A percentile compares a stretch with the other conserved stretches of the same genome.
Evolutionary conservation across 2,113 vertebrate species (phyloP).

Genomic region (Serranochromis macrocephalus): DNA sequence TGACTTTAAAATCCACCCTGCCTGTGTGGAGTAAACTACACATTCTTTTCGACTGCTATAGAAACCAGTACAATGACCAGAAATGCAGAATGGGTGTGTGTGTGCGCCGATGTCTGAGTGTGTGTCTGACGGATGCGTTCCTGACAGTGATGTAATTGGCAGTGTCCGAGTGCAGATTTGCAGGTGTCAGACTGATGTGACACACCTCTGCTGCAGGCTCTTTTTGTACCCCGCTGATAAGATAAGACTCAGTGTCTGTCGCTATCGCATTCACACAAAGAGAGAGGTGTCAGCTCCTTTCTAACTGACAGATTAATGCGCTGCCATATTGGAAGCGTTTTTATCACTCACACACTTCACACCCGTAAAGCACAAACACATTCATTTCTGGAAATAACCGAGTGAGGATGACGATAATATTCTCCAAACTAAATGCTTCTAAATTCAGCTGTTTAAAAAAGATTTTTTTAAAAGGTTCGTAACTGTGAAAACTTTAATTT

Average conservation of each 20-base stretch:
- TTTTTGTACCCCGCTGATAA: constrained; percentile 22
- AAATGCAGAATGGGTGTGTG: not conserved
- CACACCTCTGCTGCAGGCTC: not conserved
- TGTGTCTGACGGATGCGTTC: not conserved
- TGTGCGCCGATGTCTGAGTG: not conserved
- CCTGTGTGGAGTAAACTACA: not conserved
- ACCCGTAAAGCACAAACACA: not conserved
- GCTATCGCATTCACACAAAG: not conserved
- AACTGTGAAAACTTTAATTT: not conserved
- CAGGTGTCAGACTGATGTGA: constrained; percentile 14
- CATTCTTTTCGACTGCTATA: not conserved
- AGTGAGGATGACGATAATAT: not conserved
- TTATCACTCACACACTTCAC: not conserved
- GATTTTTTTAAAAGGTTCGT: not conserved
- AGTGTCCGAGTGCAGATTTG: not conserved
- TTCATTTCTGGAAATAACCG: not conserved
- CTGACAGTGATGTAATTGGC: not conserved
- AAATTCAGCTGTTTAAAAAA: not conserved
- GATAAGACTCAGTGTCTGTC: constrained; percentile 19
- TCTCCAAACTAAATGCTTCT: not conserved
- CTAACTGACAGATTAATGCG: not conserved
- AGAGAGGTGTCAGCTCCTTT: constrained; percentile 23
- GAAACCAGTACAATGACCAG: not conserved
- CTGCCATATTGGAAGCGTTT: not conserved
- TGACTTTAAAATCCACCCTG: not conserved